Percentiles rank a stretch among this genome's conserved stretches.
Evolutionary conservation across 2,888 invertebrate genomes (phyloP).

Genomic region (Prosapia bicincta): DNA sequence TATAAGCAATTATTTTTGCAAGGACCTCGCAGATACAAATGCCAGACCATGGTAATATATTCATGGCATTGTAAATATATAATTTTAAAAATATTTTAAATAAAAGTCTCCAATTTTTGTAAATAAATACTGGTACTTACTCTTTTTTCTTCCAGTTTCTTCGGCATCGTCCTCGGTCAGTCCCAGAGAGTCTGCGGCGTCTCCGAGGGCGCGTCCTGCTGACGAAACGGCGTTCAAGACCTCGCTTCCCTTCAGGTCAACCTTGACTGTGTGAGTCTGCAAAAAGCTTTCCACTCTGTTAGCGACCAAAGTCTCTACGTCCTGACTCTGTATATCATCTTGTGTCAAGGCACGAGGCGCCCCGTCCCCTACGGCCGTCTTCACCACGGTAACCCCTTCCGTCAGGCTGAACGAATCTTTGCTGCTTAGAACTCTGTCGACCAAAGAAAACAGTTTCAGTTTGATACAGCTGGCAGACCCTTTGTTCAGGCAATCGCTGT

Average conservation of each 20-base stretch:
- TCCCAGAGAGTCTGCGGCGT: constrained; percentile 57
- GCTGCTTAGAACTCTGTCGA: constrained; percentile 75
- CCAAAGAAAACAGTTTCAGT: constrained; percentile 81
- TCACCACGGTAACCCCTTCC: constrained; percentile 80
- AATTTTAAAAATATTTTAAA: neutral
- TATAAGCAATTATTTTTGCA: neutral
- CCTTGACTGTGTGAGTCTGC: constrained; percentile 75
- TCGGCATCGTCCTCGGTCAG: constrained; percentile 59
- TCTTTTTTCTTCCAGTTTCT: constrained; percentile 68
- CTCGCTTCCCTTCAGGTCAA: constrained; percentile 81
- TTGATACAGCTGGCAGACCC: constrained; percentile 82
- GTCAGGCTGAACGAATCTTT: constrained; percentile 76
- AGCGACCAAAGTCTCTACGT: constrained; percentile 60
- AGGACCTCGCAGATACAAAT: neutral
- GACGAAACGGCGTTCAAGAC: constrained; percentile 76
- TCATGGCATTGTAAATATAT: neutral
- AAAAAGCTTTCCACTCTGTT: constrained; percentile 72
- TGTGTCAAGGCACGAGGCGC: constrained; percentile 59
- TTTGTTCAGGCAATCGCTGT: constrained; percentile 74
- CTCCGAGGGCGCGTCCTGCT: constrained; percentile 75
- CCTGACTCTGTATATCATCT: constrained; percentile 44
- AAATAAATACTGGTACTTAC: constrained; percentile 50
- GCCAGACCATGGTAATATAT: neutral
- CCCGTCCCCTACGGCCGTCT: constrained; percentile 64
- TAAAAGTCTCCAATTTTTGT: neutral